These are phyloP conservation scores for Xenopus tropicalis DNA, from an alignment of 2,113 vertebrate species.

Conservation along the genomic window UCB_Xtro_10.0 CM004447.2:134464501-134465000, in stretches of 20 bases:
- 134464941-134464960: conserved; percentile 98
- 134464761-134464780: conserved; percentile 89
- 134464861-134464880: conserved; percentile 88
- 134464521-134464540: conserved; percentile 98
- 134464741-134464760: conserved; percentile 99
- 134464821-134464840: conserved; percentile 81
- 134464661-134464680: conserved; percentile 88
- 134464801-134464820: conserved; percentile 83
- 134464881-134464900: conserved; percentile 96
- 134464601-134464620: conserved; percentile 82
- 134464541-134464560: conserved; percentile 93
- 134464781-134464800: conserved; percentile 87
- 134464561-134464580: conserved; percentile 98
- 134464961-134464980: conserved; percentile 89
- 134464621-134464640: conserved; percentile 89
- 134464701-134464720: conserved; percentile 89
- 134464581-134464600: conserved; percentile 80
- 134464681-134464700: conserved; percentile 93
- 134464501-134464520: conserved; percentile 92
- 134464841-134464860: conserved; percentile 70
- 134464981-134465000: conserved; percentile 97
- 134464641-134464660: conserved; percentile 88
- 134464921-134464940: conserved; percentile 96
- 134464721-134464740: conserved; percentile 96
- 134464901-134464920: conserved; percentile 90